A percentile compares a stretch with the other conserved stretches of the same genome.
These are phyloP conservation scores for Aphelinus certus DNA, from an alignment of 1,140 invertebrate genomes.

Conservation along the genomic window DNA sequence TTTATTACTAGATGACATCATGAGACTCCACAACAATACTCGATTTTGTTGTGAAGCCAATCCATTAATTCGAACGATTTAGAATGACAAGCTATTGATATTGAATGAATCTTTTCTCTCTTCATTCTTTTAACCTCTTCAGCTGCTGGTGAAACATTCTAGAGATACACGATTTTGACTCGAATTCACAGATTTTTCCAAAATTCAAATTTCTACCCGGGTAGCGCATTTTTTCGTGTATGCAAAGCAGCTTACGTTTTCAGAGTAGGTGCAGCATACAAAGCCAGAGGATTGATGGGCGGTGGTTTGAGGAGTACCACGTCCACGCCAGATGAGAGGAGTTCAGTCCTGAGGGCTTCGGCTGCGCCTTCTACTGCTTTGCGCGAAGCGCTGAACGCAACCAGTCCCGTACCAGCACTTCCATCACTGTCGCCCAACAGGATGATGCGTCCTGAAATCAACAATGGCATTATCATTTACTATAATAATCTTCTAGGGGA, in stretches of 20 bases:
- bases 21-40: no score
- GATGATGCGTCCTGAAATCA: constrained; percentile 61
- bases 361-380: constrained; percentile 79
- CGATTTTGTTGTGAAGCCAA: no score
- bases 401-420: constrained; percentile 67
- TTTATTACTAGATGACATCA: no score
- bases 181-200: no score
- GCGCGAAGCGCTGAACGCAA: constrained; percentile 75
- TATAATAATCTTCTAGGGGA: no score
- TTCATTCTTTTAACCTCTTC: no score
- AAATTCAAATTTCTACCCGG: no score
- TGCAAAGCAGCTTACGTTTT: constrained; percentile 59
- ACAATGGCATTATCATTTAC: neutral
- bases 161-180: no score
- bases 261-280: constrained; percentile 70
- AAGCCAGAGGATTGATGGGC: constrained; percentile 71
- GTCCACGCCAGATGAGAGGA: constrained; percentile 74
- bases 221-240: neutral
- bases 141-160: no score
- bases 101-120: no score
- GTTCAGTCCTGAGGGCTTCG: constrained; percentile 73
- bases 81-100: no score
- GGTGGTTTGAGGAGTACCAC: constrained; percentile 81
- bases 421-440: constrained; percentile 61
- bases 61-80: no score